These are phyloP conservation scores for Trisateles emortualis DNA, from an alignment of 2,888 invertebrate species.

Conservation along the genomic window DNA sequence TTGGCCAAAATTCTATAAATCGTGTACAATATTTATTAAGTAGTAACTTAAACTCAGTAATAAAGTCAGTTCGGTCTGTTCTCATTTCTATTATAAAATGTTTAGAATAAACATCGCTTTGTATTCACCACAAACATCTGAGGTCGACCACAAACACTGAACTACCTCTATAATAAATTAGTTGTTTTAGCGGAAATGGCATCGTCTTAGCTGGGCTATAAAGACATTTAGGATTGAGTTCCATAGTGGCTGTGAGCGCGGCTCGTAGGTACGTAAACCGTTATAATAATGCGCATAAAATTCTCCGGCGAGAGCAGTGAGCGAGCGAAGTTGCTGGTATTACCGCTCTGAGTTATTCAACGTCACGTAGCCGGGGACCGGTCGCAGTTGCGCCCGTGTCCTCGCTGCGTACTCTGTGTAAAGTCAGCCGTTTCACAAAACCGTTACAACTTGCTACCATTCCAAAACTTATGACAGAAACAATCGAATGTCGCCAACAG, in stretches of 20 bases:
- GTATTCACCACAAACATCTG: slow-evolving; percentile 51
- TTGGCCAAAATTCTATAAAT: too few relatives aligned
- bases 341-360: slow-evolving; percentile 75
- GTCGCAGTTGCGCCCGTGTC: slow-evolving; percentile 49
- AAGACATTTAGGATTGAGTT: slow-evolving; percentile 72
- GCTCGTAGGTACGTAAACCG: slow-evolving; percentile 60
- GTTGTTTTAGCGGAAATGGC: slow-evolving; percentile 68
- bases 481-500: slow-evolving; percentile 39
- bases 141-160: slow-evolving; percentile 54
- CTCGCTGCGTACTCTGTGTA: slow-evolving; percentile 35
- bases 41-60: too few relatives aligned
- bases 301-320: slow-evolving; percentile 66
- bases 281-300: slow-evolving; percentile 78
- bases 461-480: slow-evolving; percentile 44
- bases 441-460: slow-evolving; percentile 31
- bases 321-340: slow-evolving; percentile 68
- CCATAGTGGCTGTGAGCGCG: slow-evolving; percentile 52
- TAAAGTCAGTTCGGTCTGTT: neutral
- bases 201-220: slow-evolving; percentile 65
- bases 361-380: slow-evolving; percentile 68
- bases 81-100: neutral
- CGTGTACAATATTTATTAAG: too few relatives aligned
- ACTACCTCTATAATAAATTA: slow-evolving; percentile 65
- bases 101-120: slow-evolving; percentile 43
- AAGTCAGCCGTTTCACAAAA: slow-evolving; percentile 38